Conservation (phyloP, 2,113 vertebrate genomes). For the Bubo blakistoni region DNA sequence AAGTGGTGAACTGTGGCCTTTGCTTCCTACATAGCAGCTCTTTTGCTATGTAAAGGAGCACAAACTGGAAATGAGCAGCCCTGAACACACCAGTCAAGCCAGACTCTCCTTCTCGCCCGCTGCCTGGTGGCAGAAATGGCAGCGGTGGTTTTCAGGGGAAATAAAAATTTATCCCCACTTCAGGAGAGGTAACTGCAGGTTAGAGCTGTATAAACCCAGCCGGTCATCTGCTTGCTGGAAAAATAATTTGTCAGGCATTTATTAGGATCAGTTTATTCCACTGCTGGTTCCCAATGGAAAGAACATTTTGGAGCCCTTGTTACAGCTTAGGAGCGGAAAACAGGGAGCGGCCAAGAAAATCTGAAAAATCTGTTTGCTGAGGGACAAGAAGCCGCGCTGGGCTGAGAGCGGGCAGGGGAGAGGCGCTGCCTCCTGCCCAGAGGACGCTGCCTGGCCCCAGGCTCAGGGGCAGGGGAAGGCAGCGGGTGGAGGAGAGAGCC, state of each 20-base stretch:
- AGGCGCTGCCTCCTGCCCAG: background rate
- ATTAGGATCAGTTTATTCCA: slow-evolving; percentile 61
- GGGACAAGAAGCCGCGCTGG: background rate
- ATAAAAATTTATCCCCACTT: background rate
- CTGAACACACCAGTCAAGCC: background rate
- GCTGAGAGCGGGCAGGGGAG: background rate
- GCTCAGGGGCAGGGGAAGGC: background rate
- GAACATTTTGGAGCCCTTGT: slow-evolving; percentile 63
- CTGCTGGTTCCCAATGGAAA: slow-evolving; percentile 65
- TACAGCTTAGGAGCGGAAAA: slow-evolving; percentile 49
- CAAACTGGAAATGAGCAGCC: background rate
- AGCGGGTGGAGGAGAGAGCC: background rate
- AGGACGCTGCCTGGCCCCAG: background rate
- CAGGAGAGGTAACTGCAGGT: slow-evolving; percentile 54
- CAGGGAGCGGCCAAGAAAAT: slow-evolving; percentile 46
- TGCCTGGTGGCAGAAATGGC: background rate
- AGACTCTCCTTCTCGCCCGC: background rate
- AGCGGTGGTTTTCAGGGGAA: background rate
- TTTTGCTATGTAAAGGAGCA: background rate
- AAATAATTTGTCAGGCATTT: slow-evolving; percentile 60
- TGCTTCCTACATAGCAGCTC: background rate
- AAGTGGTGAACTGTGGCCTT: background rate
- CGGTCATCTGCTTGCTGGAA: slow-evolving; percentile 41
- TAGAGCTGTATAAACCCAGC: slow-evolving; percentile 39
- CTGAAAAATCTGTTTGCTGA: slow-evolving; percentile 47